These are phyloP conservation scores for Salarias fasciatus DNA, from an alignment of 2,797 vertebrate genomes.

Conservation along the genomic window DNA sequence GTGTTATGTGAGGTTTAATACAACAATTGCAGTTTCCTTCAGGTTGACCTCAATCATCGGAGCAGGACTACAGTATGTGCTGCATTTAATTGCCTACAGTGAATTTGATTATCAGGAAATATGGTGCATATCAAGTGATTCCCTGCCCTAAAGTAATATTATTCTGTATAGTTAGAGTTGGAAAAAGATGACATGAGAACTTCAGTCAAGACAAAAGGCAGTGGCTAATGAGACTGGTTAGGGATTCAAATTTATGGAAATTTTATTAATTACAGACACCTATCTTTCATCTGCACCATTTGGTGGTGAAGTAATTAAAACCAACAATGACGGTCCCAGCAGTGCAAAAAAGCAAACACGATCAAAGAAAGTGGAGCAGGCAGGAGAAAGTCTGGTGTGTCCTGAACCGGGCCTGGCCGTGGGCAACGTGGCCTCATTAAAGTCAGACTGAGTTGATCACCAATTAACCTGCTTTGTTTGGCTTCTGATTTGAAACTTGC, in stretches of 20 bases:
- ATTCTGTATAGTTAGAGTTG: conserved; percentile 80
- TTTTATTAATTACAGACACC: conserved; percentile 99
- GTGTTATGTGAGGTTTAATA: conserved; percentile 64
- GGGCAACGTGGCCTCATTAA: conserved; percentile 94
- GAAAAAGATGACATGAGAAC: conserved; percentile 86
- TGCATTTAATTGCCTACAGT: conserved; percentile 80
- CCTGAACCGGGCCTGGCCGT: conserved; percentile 89
- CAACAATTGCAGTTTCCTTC: conserved; percentile 72
- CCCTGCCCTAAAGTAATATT: conserved; percentile 72
- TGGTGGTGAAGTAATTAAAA: conserved; percentile 98
- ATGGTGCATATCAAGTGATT: conserved; percentile 80
- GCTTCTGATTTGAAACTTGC: conserved; percentile 91
- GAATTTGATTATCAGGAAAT: conserved; percentile 83
- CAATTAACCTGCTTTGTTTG: conserved; percentile 99
- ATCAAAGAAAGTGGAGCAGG: conserved; percentile 92
- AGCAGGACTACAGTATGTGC: conserved; percentile 53
- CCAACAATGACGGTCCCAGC: conserved; percentile 92
- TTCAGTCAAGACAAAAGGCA: conserved; percentile 92
- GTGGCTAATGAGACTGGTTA: conserved; percentile 98
- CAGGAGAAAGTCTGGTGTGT: conserved; percentile 89
- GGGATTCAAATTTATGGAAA: conserved; percentile 99
- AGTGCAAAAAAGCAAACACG: conserved; percentile 89
- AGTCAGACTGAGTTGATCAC: conserved; percentile 95
- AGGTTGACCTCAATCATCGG: conserved; percentile 77
- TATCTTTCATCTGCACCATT: conserved; percentile 99